These are phyloP conservation scores for Mesorhabditis sp. DNA, from an alignment of 2,888 invertebrate genomes.

Conservation along the genomic window DNA sequence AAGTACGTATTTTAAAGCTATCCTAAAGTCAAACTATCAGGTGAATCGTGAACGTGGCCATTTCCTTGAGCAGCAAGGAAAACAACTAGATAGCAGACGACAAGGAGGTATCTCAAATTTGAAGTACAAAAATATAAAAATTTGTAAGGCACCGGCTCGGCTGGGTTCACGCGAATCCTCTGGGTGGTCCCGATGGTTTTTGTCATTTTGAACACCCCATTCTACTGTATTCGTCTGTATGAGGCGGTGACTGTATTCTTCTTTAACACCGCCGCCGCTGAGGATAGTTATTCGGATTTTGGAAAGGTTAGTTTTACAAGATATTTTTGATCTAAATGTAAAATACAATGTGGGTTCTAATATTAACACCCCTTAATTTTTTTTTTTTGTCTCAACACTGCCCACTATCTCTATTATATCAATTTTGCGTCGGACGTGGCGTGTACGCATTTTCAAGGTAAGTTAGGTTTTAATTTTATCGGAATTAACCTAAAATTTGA, in stretches of 20 bases:
- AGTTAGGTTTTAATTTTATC: conserved; percentile 12
- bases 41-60: conserved; percentile 12
- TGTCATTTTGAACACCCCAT: conserved; percentile 54
- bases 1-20: conserved; percentile 23
- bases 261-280: background rate
- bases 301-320: too few species aligned
- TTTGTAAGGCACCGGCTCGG: conserved; percentile 14
- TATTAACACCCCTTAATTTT: too few species aligned
- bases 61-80: conserved; percentile 5
- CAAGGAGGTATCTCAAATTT: conserved; percentile 18
- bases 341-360: too few species aligned
- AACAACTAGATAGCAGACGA: conserved; percentile 16
- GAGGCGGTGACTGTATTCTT: conserved; percentile 30
- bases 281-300: background rate
- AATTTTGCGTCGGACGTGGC: conserved; percentile 54
- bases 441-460: conserved; percentile 57
- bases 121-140: too few species aligned
- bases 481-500: background rate
- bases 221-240: conserved; percentile 33
- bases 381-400: conserved; percentile 38
- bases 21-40: too few species aligned
- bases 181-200: conserved; percentile 57
- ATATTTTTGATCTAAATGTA: too few species aligned
- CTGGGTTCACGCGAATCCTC: conserved; percentile 48
- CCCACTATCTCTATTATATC: conserved; percentile 55